Conservation (phyloP, 2,113 vertebrate species). For the Semicossyphus pulcher region DNA sequence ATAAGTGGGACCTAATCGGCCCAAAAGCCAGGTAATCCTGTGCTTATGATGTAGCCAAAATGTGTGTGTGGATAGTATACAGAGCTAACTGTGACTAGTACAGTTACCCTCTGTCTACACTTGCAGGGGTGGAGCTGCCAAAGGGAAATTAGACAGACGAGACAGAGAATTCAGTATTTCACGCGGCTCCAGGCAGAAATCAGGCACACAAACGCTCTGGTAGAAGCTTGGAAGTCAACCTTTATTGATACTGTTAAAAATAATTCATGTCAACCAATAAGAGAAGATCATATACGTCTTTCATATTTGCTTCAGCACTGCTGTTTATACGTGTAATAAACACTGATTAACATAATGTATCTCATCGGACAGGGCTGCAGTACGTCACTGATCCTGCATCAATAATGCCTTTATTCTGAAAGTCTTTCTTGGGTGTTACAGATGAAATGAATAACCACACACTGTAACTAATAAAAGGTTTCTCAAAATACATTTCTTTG, state of each 20-base stretch:
- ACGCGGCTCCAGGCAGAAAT: slow-evolving; percentile 7
- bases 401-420: neutral
- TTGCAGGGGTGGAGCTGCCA: slow-evolving; percentile 5
- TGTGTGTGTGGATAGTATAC: neutral
- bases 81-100: slow-evolving; percentile 15
- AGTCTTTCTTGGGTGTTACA: neutral
- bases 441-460: too few species aligned
- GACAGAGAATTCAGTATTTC: slow-evolving; percentile 3
- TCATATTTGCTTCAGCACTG: slow-evolving; percentile 76
- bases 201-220: slow-evolving; percentile 9
- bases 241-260: slow-evolving; percentile 84
- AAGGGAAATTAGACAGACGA: neutral
- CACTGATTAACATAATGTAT: slow-evolving; percentile 60
- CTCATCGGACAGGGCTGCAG: slow-evolving; percentile 1
- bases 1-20: neutral
- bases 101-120: slow-evolving; percentile 20
- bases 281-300: slow-evolving; percentile 65
- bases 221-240: slow-evolving; percentile 80
- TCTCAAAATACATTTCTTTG: too few species aligned
- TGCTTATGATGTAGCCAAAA: neutral
- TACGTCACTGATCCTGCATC: neutral
- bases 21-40: neutral
- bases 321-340: slow-evolving; percentile 70
- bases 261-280: slow-evolving; percentile 64
- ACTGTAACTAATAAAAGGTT: too few species aligned